Conservation (phyloP, 2,113 vertebrate genomes). For the Tachuris rubrigastra region DNA sequence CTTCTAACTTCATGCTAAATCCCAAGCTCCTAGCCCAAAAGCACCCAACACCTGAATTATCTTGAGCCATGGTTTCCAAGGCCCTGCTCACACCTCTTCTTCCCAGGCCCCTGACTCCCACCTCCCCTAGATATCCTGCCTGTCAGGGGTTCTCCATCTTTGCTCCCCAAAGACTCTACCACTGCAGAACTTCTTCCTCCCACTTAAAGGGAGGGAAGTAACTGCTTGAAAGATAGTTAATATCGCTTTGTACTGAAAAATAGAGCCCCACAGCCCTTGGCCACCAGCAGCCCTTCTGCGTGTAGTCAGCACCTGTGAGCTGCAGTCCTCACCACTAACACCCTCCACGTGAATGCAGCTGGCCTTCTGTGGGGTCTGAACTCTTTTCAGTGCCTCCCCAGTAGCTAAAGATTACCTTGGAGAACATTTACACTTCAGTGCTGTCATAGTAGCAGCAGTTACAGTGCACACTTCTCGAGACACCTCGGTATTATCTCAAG, state of each 20-base stretch:
- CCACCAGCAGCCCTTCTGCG: neutral
- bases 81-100: neutral
- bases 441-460: neutral
- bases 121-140: neutral
- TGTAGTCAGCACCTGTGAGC: neutral
- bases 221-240: neutral
- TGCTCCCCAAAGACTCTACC: neutral
- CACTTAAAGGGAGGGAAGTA: neutral
- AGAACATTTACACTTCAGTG: neutral
- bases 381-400: neutral
- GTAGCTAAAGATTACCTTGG: neutral
- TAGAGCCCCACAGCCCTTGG: neutral
- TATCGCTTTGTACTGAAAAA: neutral
- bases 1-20: neutral
- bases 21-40: neutral
- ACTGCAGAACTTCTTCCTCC: neutral
- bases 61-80: neutral
- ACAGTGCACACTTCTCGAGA: rapidly evolving
- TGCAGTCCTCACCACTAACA: neutral
- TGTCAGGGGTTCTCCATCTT: neutral
- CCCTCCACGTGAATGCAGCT: neutral
- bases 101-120: neutral
- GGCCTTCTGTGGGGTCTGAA: neutral
- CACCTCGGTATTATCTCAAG: neutral
- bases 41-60: neutral